Conservation (phyloP, 2,113 vertebrate species). For the Tursiops truncatus region DNA sequence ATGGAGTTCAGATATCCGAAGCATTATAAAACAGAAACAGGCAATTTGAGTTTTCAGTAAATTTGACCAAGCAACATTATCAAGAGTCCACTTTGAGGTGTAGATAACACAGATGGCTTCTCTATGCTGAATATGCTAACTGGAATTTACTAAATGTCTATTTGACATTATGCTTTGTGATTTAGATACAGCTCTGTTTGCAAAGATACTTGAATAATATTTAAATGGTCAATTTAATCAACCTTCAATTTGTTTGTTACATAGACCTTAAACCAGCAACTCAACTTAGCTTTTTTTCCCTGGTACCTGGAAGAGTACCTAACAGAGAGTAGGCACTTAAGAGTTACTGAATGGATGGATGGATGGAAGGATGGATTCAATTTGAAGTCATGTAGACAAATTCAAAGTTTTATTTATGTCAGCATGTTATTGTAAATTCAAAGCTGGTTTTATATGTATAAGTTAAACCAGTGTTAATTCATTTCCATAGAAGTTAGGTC, state of each 20-base stretch:
- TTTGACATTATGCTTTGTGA: neutral
- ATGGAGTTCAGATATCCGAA: neutral
- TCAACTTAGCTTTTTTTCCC: neutral
- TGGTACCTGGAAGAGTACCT: neutral
- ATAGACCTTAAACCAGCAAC: neutral
- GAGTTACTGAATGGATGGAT: neutral
- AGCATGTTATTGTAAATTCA: neutral
- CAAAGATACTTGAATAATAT: neutral
- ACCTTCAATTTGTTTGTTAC: neutral
- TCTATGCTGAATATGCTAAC: neutral
- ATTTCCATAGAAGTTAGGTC: neutral
- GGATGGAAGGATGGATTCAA: neutral
- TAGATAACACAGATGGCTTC: neutral
- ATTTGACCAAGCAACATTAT: neutral
- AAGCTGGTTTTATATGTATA: neutral
- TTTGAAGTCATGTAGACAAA: neutral
- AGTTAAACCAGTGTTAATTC: neutral
- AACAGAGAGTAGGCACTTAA: neutral
- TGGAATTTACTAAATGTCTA: neutral
- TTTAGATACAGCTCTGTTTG: neutral
- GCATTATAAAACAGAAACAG: neutral
- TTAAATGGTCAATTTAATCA: neutral
- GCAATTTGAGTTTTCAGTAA: neutral
- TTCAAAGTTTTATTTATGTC: slow-evolving; percentile 6
- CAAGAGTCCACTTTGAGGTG: neutral